phyloP scores from a whole-genome alignment of 2,888 invertebrate genomes.

The Lottia gigantea region DNA sequence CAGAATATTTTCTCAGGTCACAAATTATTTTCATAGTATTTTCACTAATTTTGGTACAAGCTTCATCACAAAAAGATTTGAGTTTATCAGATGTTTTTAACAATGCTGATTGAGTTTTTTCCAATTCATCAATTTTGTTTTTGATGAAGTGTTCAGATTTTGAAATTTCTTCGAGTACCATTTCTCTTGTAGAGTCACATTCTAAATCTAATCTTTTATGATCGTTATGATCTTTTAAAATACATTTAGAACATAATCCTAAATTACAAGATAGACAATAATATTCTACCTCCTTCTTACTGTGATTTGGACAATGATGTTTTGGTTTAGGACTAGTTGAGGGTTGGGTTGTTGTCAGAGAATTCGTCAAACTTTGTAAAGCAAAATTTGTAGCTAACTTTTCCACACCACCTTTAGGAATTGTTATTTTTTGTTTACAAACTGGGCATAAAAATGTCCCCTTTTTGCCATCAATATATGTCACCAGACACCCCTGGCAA shows the following conservation, averaged over 20 bases:
- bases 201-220: background rate
- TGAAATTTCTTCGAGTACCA: background rate
- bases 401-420: too few relatives aligned
- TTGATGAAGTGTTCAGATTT: background rate
- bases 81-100: background rate
- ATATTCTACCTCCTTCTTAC: background rate
- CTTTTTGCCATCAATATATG: too few relatives aligned
- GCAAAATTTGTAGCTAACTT: too few relatives aligned
- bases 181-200: background rate
- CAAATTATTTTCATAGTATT: background rate
- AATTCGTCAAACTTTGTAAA: too few relatives aligned
- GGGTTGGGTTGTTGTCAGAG: too few relatives aligned
- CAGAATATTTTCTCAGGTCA: background rate
- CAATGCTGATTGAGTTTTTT: background rate
- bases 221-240: background rate
- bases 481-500: too few relatives aligned
- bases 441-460: too few relatives aligned
- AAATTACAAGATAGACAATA: background rate
- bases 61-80: background rate
- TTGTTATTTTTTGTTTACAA: too few relatives aligned
- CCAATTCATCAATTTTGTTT: background rate
- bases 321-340: background rate
- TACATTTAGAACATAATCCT: background rate
- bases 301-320: background rate
- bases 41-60: background rate